Base-by-base conservation (phyloP, 2,888 invertebrate genomes). In the Leucophenga montana region DNA sequence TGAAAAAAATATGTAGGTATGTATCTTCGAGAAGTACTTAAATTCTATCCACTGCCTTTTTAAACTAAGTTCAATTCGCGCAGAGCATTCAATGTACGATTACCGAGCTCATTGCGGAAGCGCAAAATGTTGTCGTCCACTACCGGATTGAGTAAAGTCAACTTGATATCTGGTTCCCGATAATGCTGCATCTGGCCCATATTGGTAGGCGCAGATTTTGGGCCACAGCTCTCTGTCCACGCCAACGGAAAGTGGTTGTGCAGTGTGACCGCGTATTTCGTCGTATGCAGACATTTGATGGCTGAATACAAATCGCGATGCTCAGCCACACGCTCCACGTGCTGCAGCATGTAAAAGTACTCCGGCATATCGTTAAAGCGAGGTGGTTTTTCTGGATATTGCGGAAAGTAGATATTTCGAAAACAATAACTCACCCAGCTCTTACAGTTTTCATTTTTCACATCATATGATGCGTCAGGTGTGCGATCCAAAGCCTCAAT, bases 171-270 rank as follows among this genome's bases (percentile, higher is more conserved):
- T 66, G 95, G 94, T 77, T 93, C 95, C 70, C 97, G 92, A 89
- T 97, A 98, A 89, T 98, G 98, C 85, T 98, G 96, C 83, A 98
- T 90, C 76, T 97, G 95, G 14, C 96, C 97, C 83, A 93, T 93
- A 22, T 90, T 90, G 27, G 94, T 94, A 76, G 95, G 93, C 77
- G 97, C 92, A 59, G 95, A 91, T 88, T 94, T 95, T 66, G 94
- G 93, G 20, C 93, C 93, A 87, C 96, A 96, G 16, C 94, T 93
- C 50, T 94, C 93, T 14, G 96, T 90, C 85, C 95, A 96, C 67
- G 94, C 94, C 78, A 97, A 88, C 22, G 97, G 95, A 87, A 96
- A 96, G 89, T 97, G 97, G 89, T 97, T 97, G 90, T 97, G 97
- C 74, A 97, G 90, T 20, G 95, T 94, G 57, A 96, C 90, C 66